A percentile compares a stretch with the other conserved stretches of the same genome.
These are phyloP conservation scores for Turritopsis dohrnii DNA, from an alignment of 30 jellyfish, hydroid and myxozoan genomes.

Conservation along the genomic window DNA sequence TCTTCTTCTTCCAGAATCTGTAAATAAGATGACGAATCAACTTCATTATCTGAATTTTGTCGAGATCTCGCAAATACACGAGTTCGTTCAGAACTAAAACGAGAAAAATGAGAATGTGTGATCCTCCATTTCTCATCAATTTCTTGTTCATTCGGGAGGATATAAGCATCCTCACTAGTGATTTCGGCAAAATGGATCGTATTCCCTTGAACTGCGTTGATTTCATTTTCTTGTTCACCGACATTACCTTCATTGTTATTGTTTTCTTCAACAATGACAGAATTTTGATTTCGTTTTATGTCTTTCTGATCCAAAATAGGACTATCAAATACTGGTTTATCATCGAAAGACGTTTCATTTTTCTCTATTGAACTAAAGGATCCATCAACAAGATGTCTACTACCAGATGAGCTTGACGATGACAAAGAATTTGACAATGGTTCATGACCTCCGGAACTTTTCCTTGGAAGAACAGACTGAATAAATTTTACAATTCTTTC, in stretches of 20 bases:
- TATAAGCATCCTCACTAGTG: slow-evolving; percentile 19
- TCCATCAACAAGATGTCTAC: slow-evolving; percentile 1
- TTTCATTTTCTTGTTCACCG: not conserved
- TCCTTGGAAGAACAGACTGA: not conserved
- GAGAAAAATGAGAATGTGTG: not conserved
- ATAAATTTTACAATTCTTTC: slow-evolving; percentile 40
- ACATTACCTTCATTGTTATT: not conserved
- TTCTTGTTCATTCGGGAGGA: slow-evolving; percentile 27
- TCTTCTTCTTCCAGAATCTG: slow-evolving; percentile 13
- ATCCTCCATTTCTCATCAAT: not conserved
- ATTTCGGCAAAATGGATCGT: slow-evolving; percentile 21
- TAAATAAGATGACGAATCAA: not conserved
- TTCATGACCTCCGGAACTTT: not conserved
- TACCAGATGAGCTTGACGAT: not conserved
- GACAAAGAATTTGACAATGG: not conserved
- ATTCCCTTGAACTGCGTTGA: not conserved
- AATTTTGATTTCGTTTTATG: not conserved
- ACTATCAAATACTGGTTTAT: slow-evolving; percentile 7
- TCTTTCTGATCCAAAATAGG: not conserved
- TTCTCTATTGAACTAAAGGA: not conserved
- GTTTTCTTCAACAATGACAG: not conserved
- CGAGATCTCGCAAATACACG: slow-evolving; percentile 15
- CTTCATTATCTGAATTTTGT: not conserved
- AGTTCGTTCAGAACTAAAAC: not conserved
- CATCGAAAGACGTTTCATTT: slow-evolving; percentile 6